Base-by-base conservation (phyloP, 2,888 invertebrate species). In the Arrhopalites spinosus region DNA sequence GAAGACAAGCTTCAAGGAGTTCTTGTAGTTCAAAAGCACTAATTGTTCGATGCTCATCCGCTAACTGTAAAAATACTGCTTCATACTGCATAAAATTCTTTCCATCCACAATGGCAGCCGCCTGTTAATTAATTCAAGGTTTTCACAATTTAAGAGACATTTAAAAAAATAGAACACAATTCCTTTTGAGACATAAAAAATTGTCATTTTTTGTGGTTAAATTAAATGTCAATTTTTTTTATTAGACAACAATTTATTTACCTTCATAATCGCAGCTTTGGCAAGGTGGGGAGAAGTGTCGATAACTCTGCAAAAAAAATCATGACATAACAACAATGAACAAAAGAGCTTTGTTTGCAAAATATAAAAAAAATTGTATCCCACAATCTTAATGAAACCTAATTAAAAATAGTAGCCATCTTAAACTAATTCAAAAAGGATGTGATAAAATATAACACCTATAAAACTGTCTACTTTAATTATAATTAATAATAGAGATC, bases 1-100 rank as follows among this genome's bases (percentile, higher is more conserved):
- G 96, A 75, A 96, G 88, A 85, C 95, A 95, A 0, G 93, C 94
- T 84, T 96, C 95, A 36, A 96, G 86, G 23, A 96, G 86, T 85
- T 96, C 96, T 85, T 95, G 95, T 5, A 96, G 87, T 85, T 95
- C 95, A 84, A 95, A 96, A 2, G 94, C 92, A 84, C 95, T 94
- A 30, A 96, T 93, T 0, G 95, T 93, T 84, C 91, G 89, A 84
- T 95, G 94, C 84, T 96, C 95, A 85, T 96, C 95, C 0, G 95
- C 95, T 78, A 95, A 86, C 84, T 95, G 94, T 77, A 95, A 87
- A 84, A 96, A 96, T 1, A 95, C 92, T 0, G 93, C 92, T 84
- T 96, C 95, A 85, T 96, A 96, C 84, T 95, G 94, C 68, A 90
- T 89, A 83, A 93, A 92, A 83, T 91, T 91, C 85, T 91, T 91